Evolutionary conservation across 2,888 invertebrate genomes (phyloP).

Genomic region (Lymantria monacha): DNA sequence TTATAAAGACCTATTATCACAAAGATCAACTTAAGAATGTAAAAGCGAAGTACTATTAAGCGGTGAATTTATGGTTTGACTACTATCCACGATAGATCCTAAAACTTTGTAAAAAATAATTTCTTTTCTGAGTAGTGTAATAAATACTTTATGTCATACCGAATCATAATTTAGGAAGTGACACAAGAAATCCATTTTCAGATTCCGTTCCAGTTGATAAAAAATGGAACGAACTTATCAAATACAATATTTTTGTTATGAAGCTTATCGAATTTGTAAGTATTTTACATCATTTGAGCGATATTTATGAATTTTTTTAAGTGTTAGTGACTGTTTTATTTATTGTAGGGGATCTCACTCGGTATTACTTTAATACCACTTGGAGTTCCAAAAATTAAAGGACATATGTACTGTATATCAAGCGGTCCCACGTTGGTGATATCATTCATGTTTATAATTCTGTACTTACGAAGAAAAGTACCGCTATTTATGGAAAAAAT

Average conservation of each 20-base stretch:
- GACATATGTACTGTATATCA: constrained; percentile 77
- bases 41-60: too few species aligned
- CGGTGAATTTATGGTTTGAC: too few species aligned
- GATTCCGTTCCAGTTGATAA: constrained; percentile 75
- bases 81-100: too few species aligned
- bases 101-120: too few species aligned
- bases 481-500: constrained; percentile 77
- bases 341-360: constrained; percentile 63
- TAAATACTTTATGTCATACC: too few species aligned
- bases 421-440: constrained; percentile 71
- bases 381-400: constrained; percentile 57
- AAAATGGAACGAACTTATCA: constrained; percentile 71
- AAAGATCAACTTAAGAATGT: too few species aligned
- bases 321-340: constrained; percentile 29
- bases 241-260: constrained; percentile 76
- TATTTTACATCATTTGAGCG: constrained; percentile 29
- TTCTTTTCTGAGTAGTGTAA: too few species aligned
- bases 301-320: constrained; percentile 12
- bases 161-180: too few species aligned
- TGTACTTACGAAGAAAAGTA: constrained; percentile 67
- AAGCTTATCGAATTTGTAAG: constrained; percentile 76
- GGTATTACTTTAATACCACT: constrained; percentile 57
- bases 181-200: constrained; percentile 35
- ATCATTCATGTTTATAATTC: constrained; percentile 65
- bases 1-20: too few species aligned